Evolutionary conservation across 2,888 invertebrate species (phyloP), one percentile per base, ranked within the genome.

Genomic region (Xestia ashworthii): DNA sequence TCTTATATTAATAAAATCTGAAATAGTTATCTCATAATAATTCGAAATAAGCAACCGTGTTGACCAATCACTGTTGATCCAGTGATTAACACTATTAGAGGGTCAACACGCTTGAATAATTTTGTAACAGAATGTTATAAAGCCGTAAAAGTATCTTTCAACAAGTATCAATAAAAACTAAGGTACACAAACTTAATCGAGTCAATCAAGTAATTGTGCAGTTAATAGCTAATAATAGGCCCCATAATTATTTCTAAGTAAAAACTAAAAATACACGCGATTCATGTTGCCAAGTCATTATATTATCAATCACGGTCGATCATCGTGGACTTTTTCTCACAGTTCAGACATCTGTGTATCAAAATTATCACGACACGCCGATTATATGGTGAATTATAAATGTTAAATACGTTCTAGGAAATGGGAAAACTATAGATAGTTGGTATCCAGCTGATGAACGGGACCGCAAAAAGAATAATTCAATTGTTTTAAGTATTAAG

Each of bases 311-410:
- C 71, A 74, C 41, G 58, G 68, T 44, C 58, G 38, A 67, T 46
- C 60, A 68, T 85, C 71, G 72, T 76, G 25, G 46, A 69, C 12
- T 60, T 67, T 67, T 84, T 74, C 84, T 66, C 83, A 83, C 86
- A 69, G 41, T 60, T 25, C 55, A 16, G 58, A 64, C 60, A 55
- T 53, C 76, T 58, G 25, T 32, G 50, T 74, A 74, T 58, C 67
- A 72, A 83, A 78, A 53, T 58, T n/a, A 72, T 66, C 69, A 81
- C 71, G 82, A 32, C 50, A 70, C 32, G 32, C 32, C 50, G 58
- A 83, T 83, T 86, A 50, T 55, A 65, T 16, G 25, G 16, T 16
- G 80, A 48, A 82, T 70, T 70, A 71, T 69, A 48, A 77, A 71
- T 68, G 60, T 38, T 82, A 76, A 82, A 58, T 41, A 70, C 12